Percentiles rank a stretch among this genome's conserved stretches.
Conservation (phyloP, 2,888 invertebrate genomes). For the Taenaris catops region DNA sequence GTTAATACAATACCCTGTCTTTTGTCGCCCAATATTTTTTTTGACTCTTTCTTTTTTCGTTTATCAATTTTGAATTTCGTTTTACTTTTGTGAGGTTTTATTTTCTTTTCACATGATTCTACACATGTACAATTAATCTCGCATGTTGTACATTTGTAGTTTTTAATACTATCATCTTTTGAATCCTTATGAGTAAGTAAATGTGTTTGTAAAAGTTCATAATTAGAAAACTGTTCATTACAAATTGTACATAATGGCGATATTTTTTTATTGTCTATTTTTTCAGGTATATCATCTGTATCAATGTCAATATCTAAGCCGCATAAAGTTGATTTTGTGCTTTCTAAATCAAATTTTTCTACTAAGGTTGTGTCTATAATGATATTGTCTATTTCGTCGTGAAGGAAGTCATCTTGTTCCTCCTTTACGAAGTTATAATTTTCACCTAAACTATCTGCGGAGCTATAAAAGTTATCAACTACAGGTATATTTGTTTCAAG, state of each 20-base stretch:
- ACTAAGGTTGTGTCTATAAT: slow-evolving; percentile 1
- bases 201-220: slow-evolving; percentile 1
- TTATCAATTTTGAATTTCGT: slow-evolving; percentile 1
- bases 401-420: slow-evolving; percentile 18
- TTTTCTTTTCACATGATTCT: slow-evolving; percentile 1
- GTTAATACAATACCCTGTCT: slow-evolving; percentile 19
- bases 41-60: slow-evolving; percentile 16
- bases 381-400: slow-evolving; percentile 13
- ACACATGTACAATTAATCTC: slow-evolving; percentile 5
- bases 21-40: slow-evolving; percentile 4
- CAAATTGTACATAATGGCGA: neutral
- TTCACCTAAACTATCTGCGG: neutral
- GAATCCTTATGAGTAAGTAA: neutral
- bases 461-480: slow-evolving; percentile 4
- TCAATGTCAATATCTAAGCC: slow-evolving; percentile 2
- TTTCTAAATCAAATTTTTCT: neutral
- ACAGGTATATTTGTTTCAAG: slow-evolving; percentile 7
- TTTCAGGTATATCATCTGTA: neutral
- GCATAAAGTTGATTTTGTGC: slow-evolving; percentile 9
- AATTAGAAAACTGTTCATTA: slow-evolving; percentile 1
- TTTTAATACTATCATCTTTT: slow-evolving; percentile 1
- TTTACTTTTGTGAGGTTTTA: slow-evolving; percentile 14
- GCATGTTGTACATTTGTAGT: slow-evolving; percentile 14
- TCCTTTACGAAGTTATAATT: slow-evolving; percentile 17
- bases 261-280: neutral